Evolutionary conservation across 2,888 invertebrate species (phyloP).

Genomic region (Drosophila parthenogenetica): DNA sequence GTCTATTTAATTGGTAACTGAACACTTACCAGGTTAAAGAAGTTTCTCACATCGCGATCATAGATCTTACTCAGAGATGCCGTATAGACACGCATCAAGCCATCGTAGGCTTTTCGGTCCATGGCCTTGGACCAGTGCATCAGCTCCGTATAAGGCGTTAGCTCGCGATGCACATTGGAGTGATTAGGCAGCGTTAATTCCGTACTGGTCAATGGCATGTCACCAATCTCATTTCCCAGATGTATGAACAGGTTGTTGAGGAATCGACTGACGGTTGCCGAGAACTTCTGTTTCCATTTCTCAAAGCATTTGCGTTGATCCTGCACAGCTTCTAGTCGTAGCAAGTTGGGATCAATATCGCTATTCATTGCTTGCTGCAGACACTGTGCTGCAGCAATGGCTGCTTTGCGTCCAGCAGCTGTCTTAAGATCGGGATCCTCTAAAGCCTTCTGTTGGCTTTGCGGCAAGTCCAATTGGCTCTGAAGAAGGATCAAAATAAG

Average conservation of each 20-base stretch:
- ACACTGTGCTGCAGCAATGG: constrained; percentile 90
- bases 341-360: constrained; percentile 88
- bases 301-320: constrained; percentile 92
- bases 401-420: constrained; percentile 87
- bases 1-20: neutral
- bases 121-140: constrained; percentile 96
- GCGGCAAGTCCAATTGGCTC: constrained; percentile 90
- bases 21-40: constrained; percentile 77
- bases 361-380: constrained; percentile 91
- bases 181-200: constrained; percentile 91
- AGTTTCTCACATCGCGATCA: constrained; percentile 90
- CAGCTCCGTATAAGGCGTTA: constrained; percentile 94
- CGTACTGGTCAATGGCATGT: constrained; percentile 82
- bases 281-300: constrained; percentile 91
- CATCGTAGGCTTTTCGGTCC: constrained; percentile 93
- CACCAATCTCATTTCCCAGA: constrained; percentile 92
- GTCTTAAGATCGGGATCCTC: constrained; percentile 91
- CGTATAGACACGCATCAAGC: constrained; percentile 93
- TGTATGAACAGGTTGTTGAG: constrained; percentile 98
- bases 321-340: constrained; percentile 90
- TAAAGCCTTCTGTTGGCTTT: constrained; percentile 88
- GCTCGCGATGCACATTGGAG: constrained; percentile 92
- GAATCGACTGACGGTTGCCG: constrained; percentile 93
- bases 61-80: constrained; percentile 94
- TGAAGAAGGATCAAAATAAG: constrained; percentile 67